Percentiles rank a stretch among this genome's conserved stretches.
phyloP scores from a whole-genome alignment of 2,113 vertebrate species.

The Leptosomus discolor region DNA sequence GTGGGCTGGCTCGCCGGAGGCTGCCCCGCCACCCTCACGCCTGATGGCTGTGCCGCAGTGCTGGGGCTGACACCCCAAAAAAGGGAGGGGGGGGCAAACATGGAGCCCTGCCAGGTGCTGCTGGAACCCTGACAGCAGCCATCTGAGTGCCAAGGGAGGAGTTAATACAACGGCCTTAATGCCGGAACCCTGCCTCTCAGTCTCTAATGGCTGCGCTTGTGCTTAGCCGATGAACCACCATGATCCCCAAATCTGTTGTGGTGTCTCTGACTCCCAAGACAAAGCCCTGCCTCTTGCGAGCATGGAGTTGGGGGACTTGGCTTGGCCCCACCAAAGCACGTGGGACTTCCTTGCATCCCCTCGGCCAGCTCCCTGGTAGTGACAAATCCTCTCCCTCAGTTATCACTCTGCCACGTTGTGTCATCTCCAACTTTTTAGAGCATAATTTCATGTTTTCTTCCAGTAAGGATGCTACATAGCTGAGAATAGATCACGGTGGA shows the following conservation, averaged over 20 bases:
- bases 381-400: not conserved
- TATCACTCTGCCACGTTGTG: rapidly evolving
- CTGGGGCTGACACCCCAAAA: not conserved
- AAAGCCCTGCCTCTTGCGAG: not conserved
- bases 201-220: not conserved
- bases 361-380: rapidly evolving
- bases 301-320: rapidly evolving
- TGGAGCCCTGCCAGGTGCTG: not conserved
- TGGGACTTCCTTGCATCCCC: not conserved
- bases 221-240: not conserved
- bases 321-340: no score
- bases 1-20: rapidly evolving
- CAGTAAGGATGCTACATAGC: not conserved
- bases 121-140: not conserved
- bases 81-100: rapidly evolving
- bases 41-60: rapidly evolving
- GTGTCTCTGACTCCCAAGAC: not conserved
- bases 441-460: not conserved
- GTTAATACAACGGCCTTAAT: rapidly evolving
- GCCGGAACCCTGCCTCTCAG: rapidly evolving
- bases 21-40: rapidly evolving
- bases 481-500: not conserved
- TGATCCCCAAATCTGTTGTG: not conserved
- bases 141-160: not conserved
- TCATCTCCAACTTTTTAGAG: not conserved